Conservation (phyloP, 1,140 invertebrate genomes). For the Drosophila rhopaloa region DNA sequence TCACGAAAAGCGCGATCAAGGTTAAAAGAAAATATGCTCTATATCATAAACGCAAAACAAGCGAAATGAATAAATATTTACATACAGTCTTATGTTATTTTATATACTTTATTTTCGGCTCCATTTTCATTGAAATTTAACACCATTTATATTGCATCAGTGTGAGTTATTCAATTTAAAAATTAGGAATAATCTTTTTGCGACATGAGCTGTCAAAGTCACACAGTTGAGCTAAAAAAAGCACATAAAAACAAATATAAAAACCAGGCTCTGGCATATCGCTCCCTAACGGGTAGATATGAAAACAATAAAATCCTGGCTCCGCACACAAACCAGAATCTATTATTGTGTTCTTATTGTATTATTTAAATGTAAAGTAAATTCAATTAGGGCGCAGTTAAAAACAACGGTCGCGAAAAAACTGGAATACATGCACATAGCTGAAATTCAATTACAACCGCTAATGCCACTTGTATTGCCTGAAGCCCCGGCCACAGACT, state of each 20-base stretch:
- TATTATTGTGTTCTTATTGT: slow-evolving; percentile 19
- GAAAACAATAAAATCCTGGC: slow-evolving; percentile 1
- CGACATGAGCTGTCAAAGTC: slow-evolving; percentile 35
- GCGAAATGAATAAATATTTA: slow-evolving; percentile 6
- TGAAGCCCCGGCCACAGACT: slow-evolving; percentile 56
- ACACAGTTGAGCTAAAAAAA: slow-evolving; percentile 24
- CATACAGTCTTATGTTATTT: neutral
- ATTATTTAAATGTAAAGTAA: slow-evolving; percentile 60
- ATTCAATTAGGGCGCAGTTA: slow-evolving; percentile 66
- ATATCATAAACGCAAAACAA: slow-evolving; percentile 5
- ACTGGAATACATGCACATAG: slow-evolving; percentile 43
- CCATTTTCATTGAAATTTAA: neutral
- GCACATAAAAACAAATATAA: neutral
- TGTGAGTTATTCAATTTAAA: slow-evolving; percentile 33
- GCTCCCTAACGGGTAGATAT: neutral
- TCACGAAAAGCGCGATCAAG: too few relatives aligned
- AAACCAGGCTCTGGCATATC: neutral
- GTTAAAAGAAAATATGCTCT: neutral
- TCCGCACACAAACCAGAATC: neutral
- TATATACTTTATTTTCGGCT: slow-evolving; percentile 8
- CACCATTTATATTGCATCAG: slow-evolving; percentile 2
- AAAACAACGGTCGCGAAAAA: slow-evolving; percentile 21
- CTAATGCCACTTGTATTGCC: slow-evolving; percentile 79
- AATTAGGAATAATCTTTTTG: slow-evolving; percentile 34
- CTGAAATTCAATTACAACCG: slow-evolving; percentile 78